Base-by-base conservation (phyloP, 1,140 invertebrate species). In the Tetramorium simillimum region DNA sequence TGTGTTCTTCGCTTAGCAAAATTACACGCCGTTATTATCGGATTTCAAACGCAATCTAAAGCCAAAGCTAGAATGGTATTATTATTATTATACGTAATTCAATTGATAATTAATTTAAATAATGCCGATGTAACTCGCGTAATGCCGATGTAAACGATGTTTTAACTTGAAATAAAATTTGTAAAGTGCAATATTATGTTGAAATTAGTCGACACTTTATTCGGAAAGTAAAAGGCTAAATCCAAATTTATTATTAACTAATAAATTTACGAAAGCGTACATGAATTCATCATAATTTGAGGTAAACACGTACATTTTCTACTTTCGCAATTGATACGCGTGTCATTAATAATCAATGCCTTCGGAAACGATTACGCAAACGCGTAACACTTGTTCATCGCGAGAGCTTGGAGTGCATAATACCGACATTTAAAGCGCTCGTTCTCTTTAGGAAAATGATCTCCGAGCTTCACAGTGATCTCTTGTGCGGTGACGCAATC, bases 401-500 rank as follows among this genome's bases (percentile, higher is more conserved):
- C 16, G 28, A 40, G 46, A 21, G 28, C 37, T 80, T 5, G 33
- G n/a, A 16, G 18, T 72, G 56, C 46, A 69, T 16, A 33, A 60
- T 82, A 82, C 40, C 28, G 24, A 70, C 80, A 56, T 73, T 82
- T 60, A 33, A 58, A 72, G 4, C 10, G 63, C 21, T 60, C 37
- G 9, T 18, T 58, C 18, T 37, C 18, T 58, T 60, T 51, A 24
- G 14, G 28, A 73, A 73, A 84, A 60, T 7, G 53, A 84, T 84
- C 53, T 5, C 24, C 9, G 62, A 40, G 62, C 62, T 21, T 73
- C 24, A 84, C 69, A 84, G 69, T 75, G 43, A 73, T 60, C 53
- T 84, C 69, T 82, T 84, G 43, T 75, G 53, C 9, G 37, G n/a
- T 82, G 69, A 84, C 53, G 80, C 14, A 84, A 75, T 84, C 43